A percentile compares a stretch with the other conserved stretches of the same genome.
phyloP scores from a whole-genome alignment of 2,113 vertebrate species.

The Pluvialis apricaria region DNA sequence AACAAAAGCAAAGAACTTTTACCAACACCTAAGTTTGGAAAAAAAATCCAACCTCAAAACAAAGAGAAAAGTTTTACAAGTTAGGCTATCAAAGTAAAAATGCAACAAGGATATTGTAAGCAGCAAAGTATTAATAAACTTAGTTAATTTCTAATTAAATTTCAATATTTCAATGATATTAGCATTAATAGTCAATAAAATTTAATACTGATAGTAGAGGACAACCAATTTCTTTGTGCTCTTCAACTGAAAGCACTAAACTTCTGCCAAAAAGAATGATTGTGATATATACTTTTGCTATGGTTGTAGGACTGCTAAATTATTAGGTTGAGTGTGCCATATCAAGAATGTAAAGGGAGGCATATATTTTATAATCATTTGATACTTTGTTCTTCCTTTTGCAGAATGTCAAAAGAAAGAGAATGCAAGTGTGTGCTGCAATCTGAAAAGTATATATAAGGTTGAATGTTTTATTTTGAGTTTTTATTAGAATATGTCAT shows the following conservation, averaged over 20 bases:
- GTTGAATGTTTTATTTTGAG: neutral
- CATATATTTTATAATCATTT: neutral
- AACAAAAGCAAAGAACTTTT: neutral
- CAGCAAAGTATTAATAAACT: neutral
- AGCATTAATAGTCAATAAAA: neutral
- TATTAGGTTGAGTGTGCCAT: neutral
- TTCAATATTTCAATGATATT: neutral
- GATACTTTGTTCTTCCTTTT: neutral
- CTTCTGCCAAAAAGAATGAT: neutral
- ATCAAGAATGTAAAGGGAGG: neutral
- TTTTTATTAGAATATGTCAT: neutral
- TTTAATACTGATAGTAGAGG: neutral
- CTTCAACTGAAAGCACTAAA: neutral
- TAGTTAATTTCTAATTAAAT: neutral
- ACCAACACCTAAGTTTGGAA: neutral
- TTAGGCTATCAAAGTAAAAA: neutral
- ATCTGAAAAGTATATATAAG: neutral
- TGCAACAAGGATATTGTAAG: neutral
- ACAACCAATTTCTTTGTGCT: neutral
- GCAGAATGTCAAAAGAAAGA: neutral
- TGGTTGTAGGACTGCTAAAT: neutral
- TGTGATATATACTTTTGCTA: neutral
- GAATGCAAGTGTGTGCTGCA: neutral
- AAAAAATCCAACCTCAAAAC: accelerated
- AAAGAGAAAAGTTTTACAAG: neutral